Percentiles rank a stretch among this genome's conserved stretches.
phyloP scores from a whole-genome alignment of 2,888 invertebrate genomes.

The Monopis laevigella region DNA sequence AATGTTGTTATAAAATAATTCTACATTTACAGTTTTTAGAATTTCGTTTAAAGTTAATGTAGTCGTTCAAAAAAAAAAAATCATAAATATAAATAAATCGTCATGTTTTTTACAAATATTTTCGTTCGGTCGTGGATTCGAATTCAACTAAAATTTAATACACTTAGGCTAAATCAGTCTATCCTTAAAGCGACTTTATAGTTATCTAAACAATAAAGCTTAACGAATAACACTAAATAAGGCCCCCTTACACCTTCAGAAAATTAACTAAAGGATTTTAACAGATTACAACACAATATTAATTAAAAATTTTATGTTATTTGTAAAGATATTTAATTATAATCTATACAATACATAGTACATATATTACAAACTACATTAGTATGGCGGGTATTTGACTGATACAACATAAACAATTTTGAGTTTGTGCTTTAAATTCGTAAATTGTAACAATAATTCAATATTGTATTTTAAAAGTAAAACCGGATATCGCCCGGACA shows the following conservation, averaged over 20 bases:
- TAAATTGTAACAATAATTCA: not conserved
- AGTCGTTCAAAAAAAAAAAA: constrained; percentile 17
- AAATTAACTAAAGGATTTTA: not conserved
- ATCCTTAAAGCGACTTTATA: constrained; percentile 63
- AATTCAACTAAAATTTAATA: constrained; percentile 47
- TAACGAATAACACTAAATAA: constrained; percentile 55
- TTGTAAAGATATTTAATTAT: too few relatives aligned
- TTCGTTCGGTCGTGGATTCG: constrained; percentile 44
- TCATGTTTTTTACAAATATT: constrained; percentile 18
- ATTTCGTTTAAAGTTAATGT: constrained; percentile 12
- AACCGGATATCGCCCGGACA: too few relatives aligned
- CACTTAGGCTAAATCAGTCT: constrained; percentile 67
- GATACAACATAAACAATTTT: too few relatives aligned
- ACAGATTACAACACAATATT: too few relatives aligned
- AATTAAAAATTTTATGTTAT: too few relatives aligned
- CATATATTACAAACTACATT: constrained; percentile 12
- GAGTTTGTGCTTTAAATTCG: not conserved
- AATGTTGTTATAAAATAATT: too few relatives aligned
- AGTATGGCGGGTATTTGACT: constrained; percentile 12
- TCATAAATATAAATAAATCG: not conserved
- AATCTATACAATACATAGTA: too few relatives aligned
- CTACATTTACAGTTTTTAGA: too few relatives aligned
- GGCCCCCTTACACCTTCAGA: constrained; percentile 36
- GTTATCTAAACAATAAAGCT: constrained; percentile 57
- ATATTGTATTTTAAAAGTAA: too few relatives aligned